Evolutionary conservation across 2,113 vertebrate species (phyloP), one percentile per base, ranked within the genome.

Genomic region (Pao palembangensis): DNA sequence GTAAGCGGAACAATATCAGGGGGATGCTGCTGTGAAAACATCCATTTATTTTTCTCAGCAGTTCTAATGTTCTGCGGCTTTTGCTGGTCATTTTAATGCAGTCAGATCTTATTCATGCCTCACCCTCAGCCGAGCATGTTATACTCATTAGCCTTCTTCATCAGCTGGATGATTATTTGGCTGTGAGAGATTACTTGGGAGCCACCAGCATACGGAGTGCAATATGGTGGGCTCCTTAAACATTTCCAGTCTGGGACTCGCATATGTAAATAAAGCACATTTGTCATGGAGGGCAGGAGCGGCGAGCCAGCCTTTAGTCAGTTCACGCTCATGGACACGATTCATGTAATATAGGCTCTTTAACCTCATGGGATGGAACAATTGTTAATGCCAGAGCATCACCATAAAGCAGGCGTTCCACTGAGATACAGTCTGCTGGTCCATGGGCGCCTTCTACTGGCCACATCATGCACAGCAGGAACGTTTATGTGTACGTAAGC

Each of bases 101-200:
- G 65, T 81, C 77, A 69, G 79, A 81, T 79, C 69, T 85, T 76
- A 80, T 71, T 80, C 76, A 73, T 55, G 61, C 64, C 67, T 77
- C 73, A 72, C 64, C 69, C 77, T 84, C 64, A 55, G 68, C 60
- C 67, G 71, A 80, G 79, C 73, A 64, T 78, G 71, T 76, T 75
- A 78, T 74, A 79, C 63, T 78, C 75, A 82, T 82, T 85, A 83
- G 67, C 58, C 38, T 28, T 66, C 69, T 70, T 76, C 71, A 85
- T 76, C 48, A 71, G 53, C 54, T 1, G 5, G 13, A 54, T 63
- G 56, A 72, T 73, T 78, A 63, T 73, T 83, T 78, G 72, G 57
- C 75, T 64, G 44, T 46, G 21, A 59, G 61, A 78, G 66, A 75
- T 74, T 66, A 69, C 23, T 79, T 69, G 62, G 61, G 69, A 68